These are phyloP conservation scores for Setipinna tenuifilis DNA, from an alignment of 2,797 vertebrate species.

Conservation along the genomic window DNA sequence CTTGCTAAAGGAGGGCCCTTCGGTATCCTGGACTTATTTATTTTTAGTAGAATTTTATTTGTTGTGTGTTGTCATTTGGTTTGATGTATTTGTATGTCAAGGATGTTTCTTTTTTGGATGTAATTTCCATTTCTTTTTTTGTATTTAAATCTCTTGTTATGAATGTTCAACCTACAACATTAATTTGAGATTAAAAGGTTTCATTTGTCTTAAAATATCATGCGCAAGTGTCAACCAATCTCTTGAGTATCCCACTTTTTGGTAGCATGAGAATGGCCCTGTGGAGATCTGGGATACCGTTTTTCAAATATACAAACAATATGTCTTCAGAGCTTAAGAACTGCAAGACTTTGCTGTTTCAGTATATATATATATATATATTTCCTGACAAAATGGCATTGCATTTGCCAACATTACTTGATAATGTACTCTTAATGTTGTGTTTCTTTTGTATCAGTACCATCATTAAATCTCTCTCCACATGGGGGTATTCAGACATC, in stretches of 20 bases:
- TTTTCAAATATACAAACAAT: background rate
- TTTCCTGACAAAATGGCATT: background rate
- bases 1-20: constrained; percentile 44
- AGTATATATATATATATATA: background rate
- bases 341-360: background rate
- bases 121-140: constrained; percentile 37
- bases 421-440: background rate
- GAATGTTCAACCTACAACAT: constrained; percentile 9
- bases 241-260: constrained; percentile 8
- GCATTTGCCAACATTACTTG: background rate
- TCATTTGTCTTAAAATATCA: constrained; percentile 24
- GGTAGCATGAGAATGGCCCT: background rate
- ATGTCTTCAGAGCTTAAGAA: background rate
- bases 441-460: background rate
- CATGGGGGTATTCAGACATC: background rate
- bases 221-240: constrained; percentile 15
- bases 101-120: constrained; percentile 44
- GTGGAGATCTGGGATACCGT: constrained; percentile 33
- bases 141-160: constrained; percentile 38
- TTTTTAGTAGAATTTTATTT: constrained; percentile 63
- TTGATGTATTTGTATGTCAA: constrained; percentile 61
- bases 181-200: constrained; percentile 16
- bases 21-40: constrained; percentile 72
- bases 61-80: constrained; percentile 55
- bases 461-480: background rate